phyloP scores from a whole-genome alignment of 2,113 vertebrate genomes.

The Phyllopteryx taeniolatus region DNA sequence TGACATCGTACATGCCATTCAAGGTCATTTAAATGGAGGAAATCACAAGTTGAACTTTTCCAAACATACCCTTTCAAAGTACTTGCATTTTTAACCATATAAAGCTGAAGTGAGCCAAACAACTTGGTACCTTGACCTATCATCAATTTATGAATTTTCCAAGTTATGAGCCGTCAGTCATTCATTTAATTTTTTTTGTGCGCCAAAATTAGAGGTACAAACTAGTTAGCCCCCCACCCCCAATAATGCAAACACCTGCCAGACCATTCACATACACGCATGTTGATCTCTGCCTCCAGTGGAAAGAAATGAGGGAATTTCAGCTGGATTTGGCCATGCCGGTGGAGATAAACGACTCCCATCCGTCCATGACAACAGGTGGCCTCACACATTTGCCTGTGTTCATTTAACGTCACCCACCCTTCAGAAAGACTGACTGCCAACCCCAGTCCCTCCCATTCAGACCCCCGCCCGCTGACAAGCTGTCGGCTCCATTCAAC shows the following conservation, averaged over 20 bases:
- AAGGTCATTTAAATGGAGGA: not conserved
- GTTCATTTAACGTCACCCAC: constrained; percentile 26
- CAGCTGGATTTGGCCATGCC: not conserved
- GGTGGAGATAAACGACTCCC: not conserved
- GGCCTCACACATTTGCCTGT: not conserved
- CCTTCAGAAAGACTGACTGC: constrained; percentile 21
- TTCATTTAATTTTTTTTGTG: too few species aligned
- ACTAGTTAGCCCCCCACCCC: too few species aligned
- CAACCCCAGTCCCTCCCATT: constrained; percentile 18
- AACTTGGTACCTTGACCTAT: too few species aligned
- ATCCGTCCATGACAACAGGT: not conserved
- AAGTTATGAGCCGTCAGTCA: too few species aligned
- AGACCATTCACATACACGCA: not conserved
- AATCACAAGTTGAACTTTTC: not conserved
- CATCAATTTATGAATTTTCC: too few species aligned
- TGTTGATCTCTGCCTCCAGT: not conserved
- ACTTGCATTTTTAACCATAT: not conserved
- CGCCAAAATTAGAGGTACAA: too few species aligned
- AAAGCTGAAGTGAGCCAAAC: too few species aligned
- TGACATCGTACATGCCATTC: not conserved
- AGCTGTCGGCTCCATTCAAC: constrained; percentile 46
- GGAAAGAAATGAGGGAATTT: not conserved
- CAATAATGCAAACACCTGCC: not conserved
- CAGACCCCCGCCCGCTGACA: constrained; percentile 16
- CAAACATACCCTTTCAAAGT: not conserved